Evolutionary conservation across 2,797 vertebrate genomes (phyloP).

Genomic region (Artibeus lituratus): DNA sequence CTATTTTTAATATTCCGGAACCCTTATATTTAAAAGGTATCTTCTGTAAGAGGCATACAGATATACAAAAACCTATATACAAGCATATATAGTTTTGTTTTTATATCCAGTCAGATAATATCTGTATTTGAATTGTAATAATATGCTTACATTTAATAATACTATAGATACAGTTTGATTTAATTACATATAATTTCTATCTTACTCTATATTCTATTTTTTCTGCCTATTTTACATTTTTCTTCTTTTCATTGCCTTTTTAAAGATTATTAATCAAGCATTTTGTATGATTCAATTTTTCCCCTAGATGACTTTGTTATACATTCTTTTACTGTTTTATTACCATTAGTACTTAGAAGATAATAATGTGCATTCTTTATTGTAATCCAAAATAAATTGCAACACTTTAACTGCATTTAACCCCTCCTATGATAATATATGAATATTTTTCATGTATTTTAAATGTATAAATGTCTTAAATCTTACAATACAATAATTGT

Average conservation of each 20-base stretch:
- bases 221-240: not conserved
- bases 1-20: not conserved
- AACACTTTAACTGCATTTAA: not conserved
- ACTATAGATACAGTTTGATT: not conserved
- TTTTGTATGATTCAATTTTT: not conserved
- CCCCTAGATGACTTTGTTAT: not conserved
- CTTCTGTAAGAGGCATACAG: not conserved
- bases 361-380: not conserved
- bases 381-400: not conserved
- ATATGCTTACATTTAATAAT: slow-evolving; percentile 5
- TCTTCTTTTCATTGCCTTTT: not conserved
- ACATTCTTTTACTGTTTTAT: not conserved
- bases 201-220: not conserved
- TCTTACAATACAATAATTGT: not conserved
- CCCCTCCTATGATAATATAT: not conserved
- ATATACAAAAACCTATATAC: too few species aligned
- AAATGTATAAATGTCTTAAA: not conserved
- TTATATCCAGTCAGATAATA: not conserved
- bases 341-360: not conserved
- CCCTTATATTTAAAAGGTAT: not conserved
- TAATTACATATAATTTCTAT: not conserved
- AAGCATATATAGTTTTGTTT: not conserved
- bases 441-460: not conserved
- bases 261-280: not conserved
- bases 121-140: not conserved